A percentile compares a stretch with the other conserved stretches of the same genome.
Conservation (phyloP, 2,113 vertebrate species). For the Pavo muticus region DNA sequence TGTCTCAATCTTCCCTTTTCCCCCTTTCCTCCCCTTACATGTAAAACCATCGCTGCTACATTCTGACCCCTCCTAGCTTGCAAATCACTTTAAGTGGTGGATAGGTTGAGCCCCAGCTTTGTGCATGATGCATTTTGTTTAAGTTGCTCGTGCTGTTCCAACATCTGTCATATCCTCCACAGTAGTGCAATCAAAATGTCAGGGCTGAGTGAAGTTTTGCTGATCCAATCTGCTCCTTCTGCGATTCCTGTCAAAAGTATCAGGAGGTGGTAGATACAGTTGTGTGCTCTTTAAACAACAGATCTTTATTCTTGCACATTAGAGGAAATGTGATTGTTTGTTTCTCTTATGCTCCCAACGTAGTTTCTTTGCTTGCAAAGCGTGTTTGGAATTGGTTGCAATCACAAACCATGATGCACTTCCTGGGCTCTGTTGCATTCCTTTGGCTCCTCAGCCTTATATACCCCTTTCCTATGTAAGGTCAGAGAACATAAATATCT, state of each 20-base stretch:
- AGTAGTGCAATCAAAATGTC: constrained; percentile 63
- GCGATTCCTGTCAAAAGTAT: constrained; percentile 55
- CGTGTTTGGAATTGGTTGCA: background rate
- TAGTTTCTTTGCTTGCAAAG: background rate
- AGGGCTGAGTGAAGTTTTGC: constrained; percentile 60
- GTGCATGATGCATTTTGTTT: constrained; percentile 42
- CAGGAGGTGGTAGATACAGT: constrained; percentile 57
- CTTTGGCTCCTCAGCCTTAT: background rate
- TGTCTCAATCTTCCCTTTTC: background rate
- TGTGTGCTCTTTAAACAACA: constrained; percentile 54
- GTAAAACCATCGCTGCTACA: background rate
- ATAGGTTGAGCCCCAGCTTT: background rate
- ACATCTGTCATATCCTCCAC: constrained; percentile 64
- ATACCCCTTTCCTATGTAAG: background rate
- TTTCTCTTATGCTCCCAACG: background rate
- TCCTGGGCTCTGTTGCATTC: background rate
- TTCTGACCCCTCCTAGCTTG: constrained; percentile 6
- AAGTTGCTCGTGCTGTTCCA: constrained; percentile 28
- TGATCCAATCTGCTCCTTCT: constrained; percentile 57
- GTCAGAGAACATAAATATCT: background rate
- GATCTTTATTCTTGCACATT: constrained; percentile 39
- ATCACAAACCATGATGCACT: background rate
- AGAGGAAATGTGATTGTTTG: constrained; percentile 18
- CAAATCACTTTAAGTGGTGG: constrained; percentile 21
- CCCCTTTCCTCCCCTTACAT: background rate